These are phyloP conservation scores for Danaus melanippus DNA, from an alignment of 1,140 invertebrate species.

Conservation along the genomic window DNA sequence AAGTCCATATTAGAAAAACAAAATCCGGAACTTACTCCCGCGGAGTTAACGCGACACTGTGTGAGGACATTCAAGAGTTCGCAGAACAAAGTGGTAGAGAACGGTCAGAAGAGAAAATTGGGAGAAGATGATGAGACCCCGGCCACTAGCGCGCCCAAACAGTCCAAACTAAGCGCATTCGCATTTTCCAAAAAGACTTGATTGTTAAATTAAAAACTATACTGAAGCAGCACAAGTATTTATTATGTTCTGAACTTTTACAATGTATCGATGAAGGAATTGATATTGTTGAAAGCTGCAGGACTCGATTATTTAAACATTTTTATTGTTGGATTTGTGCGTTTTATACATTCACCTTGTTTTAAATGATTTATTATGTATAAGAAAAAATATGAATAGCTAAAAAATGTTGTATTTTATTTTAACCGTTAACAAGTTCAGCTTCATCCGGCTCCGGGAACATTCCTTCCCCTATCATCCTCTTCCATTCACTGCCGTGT, in stretches of 20 bases:
- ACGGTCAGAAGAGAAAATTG: slow-evolving; percentile 52
- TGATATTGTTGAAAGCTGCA: too few relatives aligned
- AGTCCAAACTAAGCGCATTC: slow-evolving; percentile 67
- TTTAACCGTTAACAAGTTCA: slow-evolving; percentile 43
- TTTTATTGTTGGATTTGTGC: too few relatives aligned
- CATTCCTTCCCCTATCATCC: slow-evolving; percentile 72
- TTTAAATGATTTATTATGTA: too few relatives aligned
- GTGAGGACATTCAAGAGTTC: slow-evolving; percentile 71
- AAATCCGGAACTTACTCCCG: slow-evolving; percentile 68
- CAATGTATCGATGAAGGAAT: too few relatives aligned
- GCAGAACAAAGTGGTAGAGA: slow-evolving; percentile 32
- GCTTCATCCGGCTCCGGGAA: slow-evolving; percentile 55
- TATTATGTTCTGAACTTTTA: too few relatives aligned
- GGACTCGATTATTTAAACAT: too few relatives aligned
- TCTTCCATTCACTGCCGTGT: slow-evolving; percentile 81
- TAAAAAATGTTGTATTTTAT: slow-evolving; percentile 8
- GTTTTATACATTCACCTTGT: too few relatives aligned
- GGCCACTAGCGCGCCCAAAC: slow-evolving; percentile 49
- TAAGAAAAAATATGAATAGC: slow-evolving; percentile 1
- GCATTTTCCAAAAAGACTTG: slow-evolving; percentile 59
- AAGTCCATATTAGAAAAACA: slow-evolving; percentile 71
- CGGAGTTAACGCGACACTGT: slow-evolving; percentile 71
- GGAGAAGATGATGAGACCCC: slow-evolving; percentile 35
- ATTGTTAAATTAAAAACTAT: slow-evolving; percentile 5
- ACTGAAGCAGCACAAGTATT: too few relatives aligned